These are phyloP conservation scores for Malurus splendens DNA, from an alignment of 2,797 vertebrate species.

Conservation along the genomic window DNA sequence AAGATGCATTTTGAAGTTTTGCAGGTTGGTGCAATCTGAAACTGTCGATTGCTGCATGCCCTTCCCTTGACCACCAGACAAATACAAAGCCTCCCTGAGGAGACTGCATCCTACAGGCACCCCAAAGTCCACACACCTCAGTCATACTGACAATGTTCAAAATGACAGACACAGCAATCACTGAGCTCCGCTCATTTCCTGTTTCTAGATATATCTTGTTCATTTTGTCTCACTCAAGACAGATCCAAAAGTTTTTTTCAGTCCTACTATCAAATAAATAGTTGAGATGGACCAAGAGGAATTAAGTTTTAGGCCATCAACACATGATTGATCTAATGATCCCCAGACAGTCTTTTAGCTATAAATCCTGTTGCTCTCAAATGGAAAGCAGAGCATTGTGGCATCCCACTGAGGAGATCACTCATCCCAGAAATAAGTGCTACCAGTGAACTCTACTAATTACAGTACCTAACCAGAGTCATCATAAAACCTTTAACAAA, in stretches of 20 bases:
- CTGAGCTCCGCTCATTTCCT: not conserved
- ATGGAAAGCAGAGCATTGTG: not conserved
- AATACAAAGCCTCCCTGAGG: not conserved
- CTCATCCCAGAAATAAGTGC: not conserved
- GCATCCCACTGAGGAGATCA: not conserved
- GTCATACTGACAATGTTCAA: not conserved
- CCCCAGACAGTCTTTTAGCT: not conserved
- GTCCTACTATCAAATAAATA: not conserved
- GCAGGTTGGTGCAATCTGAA: not conserved
- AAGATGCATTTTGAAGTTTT: not conserved
- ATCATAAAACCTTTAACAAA: not conserved
- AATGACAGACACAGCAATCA: not conserved
- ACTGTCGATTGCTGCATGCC: not conserved
- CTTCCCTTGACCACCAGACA: not conserved
- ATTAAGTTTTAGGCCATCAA: not conserved
- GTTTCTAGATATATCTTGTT: fast-evolving
- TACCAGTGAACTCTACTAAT: not conserved
- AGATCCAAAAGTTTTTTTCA: not conserved
- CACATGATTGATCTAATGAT: not conserved
- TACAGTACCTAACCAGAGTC: not conserved
- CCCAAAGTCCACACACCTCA: not conserved
- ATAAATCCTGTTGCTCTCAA: not conserved
- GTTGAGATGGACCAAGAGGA: not conserved
- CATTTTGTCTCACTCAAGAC: not conserved
- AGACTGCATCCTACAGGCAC: not conserved